Conservation (phyloP, 1,140 invertebrate species). For the Sinella curviseta region DNA sequence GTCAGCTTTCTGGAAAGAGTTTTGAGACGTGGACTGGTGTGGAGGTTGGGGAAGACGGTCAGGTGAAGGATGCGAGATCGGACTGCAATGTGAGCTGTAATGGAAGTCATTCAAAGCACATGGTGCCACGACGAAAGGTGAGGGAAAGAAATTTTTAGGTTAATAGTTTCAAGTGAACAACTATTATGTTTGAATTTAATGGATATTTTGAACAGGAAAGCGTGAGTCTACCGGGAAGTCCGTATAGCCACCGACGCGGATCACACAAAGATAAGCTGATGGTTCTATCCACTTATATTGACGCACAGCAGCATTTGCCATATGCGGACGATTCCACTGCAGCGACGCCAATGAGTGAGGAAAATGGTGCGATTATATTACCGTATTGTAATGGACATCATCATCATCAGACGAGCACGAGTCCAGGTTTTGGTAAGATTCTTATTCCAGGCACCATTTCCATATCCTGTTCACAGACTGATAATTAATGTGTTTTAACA, state of each 20-base stretch:
- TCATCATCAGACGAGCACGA: background rate
- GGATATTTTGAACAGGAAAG: slow-evolving; percentile 70
- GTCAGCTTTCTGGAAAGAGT: slow-evolving; percentile 79
- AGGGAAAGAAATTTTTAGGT: slow-evolving; percentile 69
- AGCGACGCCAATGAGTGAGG: slow-evolving; percentile 96
- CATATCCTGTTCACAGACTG: background rate
- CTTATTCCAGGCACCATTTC: too few species aligned
- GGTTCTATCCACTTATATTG: slow-evolving; percentile 89
- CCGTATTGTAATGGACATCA: slow-evolving; percentile 63
- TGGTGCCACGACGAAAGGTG: slow-evolving; percentile 60
- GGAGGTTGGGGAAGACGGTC: slow-evolving; percentile 77
- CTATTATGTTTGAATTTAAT: too few species aligned
- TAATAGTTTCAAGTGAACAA: too few species aligned
- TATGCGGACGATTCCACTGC: slow-evolving; percentile 97
- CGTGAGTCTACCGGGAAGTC: slow-evolving; percentile 92
- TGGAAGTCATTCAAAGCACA: slow-evolving; percentile 64
- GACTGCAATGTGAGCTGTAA: slow-evolving; percentile 77
- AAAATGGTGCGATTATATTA: slow-evolving; percentile 91
- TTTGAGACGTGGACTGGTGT: slow-evolving; percentile 85
- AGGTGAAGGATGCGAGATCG: slow-evolving; percentile 82
- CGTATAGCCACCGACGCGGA: slow-evolving; percentile 85
- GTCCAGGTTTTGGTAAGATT: slow-evolving; percentile 20
- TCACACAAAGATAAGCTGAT: slow-evolving; percentile 73
- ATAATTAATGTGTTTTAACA: background rate
- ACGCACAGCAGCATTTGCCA: slow-evolving; percentile 92